phyloP scores from a whole-genome alignment of 2,113 vertebrate species.

The Eublepharis macularius region DNA sequence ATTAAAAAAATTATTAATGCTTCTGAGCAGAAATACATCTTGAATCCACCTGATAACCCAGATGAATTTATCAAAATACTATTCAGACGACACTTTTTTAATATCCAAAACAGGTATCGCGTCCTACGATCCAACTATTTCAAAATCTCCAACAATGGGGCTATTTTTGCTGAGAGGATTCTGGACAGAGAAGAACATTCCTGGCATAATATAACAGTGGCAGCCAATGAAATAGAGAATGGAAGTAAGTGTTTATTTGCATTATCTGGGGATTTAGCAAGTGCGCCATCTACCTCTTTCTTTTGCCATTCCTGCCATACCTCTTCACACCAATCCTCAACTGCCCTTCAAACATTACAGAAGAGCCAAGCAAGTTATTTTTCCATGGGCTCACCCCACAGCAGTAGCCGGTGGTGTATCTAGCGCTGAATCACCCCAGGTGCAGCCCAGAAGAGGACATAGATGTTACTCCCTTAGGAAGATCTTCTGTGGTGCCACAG shows the following conservation, averaged over 20 bases:
- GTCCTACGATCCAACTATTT: constrained; percentile 79
- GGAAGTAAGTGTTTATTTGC: constrained; percentile 44
- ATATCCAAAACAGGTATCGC: constrained; percentile 77
- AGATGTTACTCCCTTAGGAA: too few species aligned
- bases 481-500: too few species aligned
- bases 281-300: background rate
- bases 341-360: background rate
- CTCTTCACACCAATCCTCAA: background rate
- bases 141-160: constrained; percentile 72
- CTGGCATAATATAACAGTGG: constrained; percentile 84
- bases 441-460: too few species aligned
- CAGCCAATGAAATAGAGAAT: constrained; percentile 82
- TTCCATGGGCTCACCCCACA: background rate
- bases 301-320: background rate
- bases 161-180: constrained; percentile 76
- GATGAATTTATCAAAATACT: background rate
- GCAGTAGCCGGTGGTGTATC: too few species aligned
- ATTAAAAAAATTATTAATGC: background rate
- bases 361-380: background rate
- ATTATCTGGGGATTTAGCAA: background rate
- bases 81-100: constrained; percentile 2
- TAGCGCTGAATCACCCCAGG: background rate
- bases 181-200: constrained; percentile 87
- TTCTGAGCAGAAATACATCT: background rate
- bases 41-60: background rate